A percentile compares a stretch with the other conserved stretches of the same genome.
Evolutionary conservation across 1,140 invertebrate species (phyloP).

Genomic region (Belonocnema kinseyi): DNA sequence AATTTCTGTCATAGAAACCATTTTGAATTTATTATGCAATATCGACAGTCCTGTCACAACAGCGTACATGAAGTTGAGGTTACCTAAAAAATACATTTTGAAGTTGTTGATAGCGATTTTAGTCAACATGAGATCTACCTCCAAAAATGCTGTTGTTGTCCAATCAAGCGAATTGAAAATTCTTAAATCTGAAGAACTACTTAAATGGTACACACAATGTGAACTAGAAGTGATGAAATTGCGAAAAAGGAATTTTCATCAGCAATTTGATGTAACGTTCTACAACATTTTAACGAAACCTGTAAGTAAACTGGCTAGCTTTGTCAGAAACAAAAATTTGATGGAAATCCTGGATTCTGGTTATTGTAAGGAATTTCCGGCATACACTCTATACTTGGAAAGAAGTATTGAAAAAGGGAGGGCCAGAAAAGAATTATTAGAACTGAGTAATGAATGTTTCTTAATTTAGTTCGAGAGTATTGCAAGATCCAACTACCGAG

Average conservation of each 20-base stretch:
- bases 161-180: background rate
- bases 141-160: background rate
- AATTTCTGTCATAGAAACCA: background rate
- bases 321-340: background rate
- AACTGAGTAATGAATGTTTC: background rate
- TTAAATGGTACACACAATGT: background rate
- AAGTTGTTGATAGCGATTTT: background rate
- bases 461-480: background rate
- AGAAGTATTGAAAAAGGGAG: background rate
- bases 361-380: background rate
- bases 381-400: background rate
- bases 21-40: background rate
- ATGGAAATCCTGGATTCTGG: background rate
- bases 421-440: background rate
- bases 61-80: too few relatives aligned
- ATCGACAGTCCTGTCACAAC: too few relatives aligned
- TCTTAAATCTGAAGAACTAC: background rate
- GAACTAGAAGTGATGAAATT: background rate
- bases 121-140: background rate
- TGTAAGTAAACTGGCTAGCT: background rate
- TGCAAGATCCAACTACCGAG: background rate
- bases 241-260: background rate
- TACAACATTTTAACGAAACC: constrained; percentile 3
- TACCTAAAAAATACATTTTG: background rate
- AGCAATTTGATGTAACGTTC: background rate